Evolutionary conservation across 2,797 vertebrate genomes (phyloP), one percentile per base, ranked within the genome.

Genomic region (Valencia hispanica): DNA sequence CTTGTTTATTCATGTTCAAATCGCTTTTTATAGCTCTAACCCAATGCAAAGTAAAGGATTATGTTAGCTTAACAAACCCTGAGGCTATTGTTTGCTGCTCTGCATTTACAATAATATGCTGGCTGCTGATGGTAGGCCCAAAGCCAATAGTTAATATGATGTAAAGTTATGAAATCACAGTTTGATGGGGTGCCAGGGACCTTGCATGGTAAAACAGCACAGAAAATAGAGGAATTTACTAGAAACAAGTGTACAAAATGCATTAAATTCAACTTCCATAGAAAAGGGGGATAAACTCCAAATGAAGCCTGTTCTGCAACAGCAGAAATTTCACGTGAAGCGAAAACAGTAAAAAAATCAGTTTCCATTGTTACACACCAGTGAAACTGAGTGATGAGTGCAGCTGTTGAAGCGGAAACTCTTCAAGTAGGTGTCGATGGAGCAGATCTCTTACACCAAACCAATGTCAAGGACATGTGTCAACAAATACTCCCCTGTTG

Each of bases 121-220:
- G 17, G 11, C 36, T 41, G 63, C 39, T 0, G 2, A 66, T 14
- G 3, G 3, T 10, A 20, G 57, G 61, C 61, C 20, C 32, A 65
- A 34, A 65, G 20, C 25, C 9, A 22, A n/a, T 66, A 15, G 22
- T 43, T 5, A 41, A 66, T n/a, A 66, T 66, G 20, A 43, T 15
- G 63, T 41, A 66, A n/a, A n/a, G 36, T 41, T 66, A 66, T 41
- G 25, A 66, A 66, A 43, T 65, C 36, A 25, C 63, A 66, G 36
- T 66, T 66, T n/a, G 39, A 66, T 66, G 36, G 6, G 41, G 1
- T 14, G 22, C 36, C 63, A 66, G 22, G 63, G 22, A 22, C 20
- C 36, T 12, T n/a, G 22, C n/a, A 36, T 12, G 20, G 39, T 12
- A 41, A 55, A 66, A 39, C 36, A 14, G 11, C 18, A 66, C 18